These are phyloP conservation scores for Schizaphis graminum DNA, from an alignment of 2,888 invertebrate species.

Conservation along the genomic window DNA sequence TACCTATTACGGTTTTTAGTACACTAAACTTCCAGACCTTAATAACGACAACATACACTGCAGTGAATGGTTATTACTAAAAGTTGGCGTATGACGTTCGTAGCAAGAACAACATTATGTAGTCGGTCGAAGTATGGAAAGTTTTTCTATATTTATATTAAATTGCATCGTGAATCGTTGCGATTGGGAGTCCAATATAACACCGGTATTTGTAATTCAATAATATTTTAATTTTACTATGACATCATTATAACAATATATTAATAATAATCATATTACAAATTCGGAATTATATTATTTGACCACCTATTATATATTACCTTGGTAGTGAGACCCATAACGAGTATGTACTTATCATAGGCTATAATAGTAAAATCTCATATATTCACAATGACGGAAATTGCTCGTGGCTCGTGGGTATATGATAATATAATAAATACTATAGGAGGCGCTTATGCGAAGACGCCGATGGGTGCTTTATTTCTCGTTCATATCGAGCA, in stretches of 20 bases:
- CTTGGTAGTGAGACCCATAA: background rate
- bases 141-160: slow-evolving; percentile 8
- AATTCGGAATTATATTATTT: background rate
- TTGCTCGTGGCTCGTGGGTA: background rate
- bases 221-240: background rate
- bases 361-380: background rate
- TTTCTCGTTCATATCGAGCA: background rate
- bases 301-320: background rate
- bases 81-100: background rate
- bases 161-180: background rate
- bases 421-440: background rate
- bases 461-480: slow-evolving; percentile 1
- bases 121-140: background rate
- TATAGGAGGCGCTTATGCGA: background rate
- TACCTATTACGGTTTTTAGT: background rate
- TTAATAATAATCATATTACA: background rate
- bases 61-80: background rate
- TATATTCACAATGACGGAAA: background rate
- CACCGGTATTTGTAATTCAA: background rate
- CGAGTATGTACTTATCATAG: background rate
- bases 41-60: background rate
- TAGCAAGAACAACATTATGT: background rate
- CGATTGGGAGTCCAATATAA: background rate
- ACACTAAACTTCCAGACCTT: background rate
- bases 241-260: background rate